phyloP scores from a whole-genome alignment of 2,113 vertebrate species.

The Hydrolagus affinis region DNA sequence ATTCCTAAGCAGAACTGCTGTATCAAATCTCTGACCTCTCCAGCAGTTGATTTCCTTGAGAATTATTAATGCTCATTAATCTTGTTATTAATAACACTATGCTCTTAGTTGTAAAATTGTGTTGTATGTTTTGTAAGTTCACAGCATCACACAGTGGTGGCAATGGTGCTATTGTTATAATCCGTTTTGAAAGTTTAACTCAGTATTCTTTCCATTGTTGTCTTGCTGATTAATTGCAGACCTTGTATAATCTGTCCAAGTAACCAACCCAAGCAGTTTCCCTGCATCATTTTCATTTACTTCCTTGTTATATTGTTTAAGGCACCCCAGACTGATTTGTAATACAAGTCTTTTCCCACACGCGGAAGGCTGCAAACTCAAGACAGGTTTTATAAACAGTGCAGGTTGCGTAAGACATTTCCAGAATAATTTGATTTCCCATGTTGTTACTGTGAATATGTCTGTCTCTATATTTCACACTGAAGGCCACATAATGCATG shows the following conservation, averaged over 20 bases:
- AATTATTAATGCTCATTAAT: neutral
- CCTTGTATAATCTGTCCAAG: slow-evolving; percentile 56
- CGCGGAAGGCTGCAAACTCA: slow-evolving; percentile 54
- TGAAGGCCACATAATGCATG: neutral
- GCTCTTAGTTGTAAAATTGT: neutral
- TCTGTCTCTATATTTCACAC: neutral
- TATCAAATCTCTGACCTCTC: neutral
- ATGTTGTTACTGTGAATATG: slow-evolving; percentile 36
- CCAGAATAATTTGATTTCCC: slow-evolving; percentile 44
- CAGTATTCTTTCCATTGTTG: slow-evolving; percentile 50
- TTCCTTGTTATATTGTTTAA: slow-evolving; percentile 62
- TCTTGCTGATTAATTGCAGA: slow-evolving; percentile 47
- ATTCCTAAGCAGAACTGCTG: neutral
- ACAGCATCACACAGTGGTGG: neutral
- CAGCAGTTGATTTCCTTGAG: neutral
- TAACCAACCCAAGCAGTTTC: slow-evolving; percentile 59
- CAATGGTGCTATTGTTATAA: neutral
- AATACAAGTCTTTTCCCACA: slow-evolving; percentile 55
- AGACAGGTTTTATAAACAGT: slow-evolving; percentile 49
- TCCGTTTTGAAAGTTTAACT: slow-evolving; percentile 50
- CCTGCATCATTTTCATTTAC: slow-evolving; percentile 55
- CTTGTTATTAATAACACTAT: neutral
- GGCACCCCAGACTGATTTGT: slow-evolving; percentile 52
- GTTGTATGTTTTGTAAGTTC: neutral
- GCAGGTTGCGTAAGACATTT: slow-evolving; percentile 40